phyloP scores from a whole-genome alignment of 2,797 vertebrate species.

The Siniperca obscura region DNA sequence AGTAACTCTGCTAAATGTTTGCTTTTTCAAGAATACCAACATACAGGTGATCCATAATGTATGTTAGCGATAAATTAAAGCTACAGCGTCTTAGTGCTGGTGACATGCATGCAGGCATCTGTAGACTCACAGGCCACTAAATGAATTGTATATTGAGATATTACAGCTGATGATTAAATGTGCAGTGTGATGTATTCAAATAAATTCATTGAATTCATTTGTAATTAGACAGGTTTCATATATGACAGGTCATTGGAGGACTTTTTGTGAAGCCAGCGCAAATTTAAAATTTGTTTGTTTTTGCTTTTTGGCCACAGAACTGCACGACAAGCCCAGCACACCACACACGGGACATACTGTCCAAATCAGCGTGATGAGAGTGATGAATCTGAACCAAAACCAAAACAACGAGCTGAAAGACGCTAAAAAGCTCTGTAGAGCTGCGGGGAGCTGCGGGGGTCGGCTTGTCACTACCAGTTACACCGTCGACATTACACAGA shows the following conservation, averaged over 20 bases:
- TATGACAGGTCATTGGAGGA: background rate
- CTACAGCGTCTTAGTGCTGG: background rate
- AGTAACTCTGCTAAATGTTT: background rate
- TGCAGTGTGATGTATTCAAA: background rate
- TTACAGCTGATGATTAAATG: constrained; percentile 20
- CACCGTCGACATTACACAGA: no score
- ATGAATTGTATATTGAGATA: background rate
- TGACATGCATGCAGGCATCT: background rate
- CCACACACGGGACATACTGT: no score
- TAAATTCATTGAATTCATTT: background rate
- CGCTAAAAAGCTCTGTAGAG: no score
- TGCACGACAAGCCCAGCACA: background rate
- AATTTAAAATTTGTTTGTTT: background rate
- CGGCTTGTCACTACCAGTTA: no score
- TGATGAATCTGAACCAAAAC: background rate
- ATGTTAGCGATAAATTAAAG: background rate
- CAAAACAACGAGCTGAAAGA: no score
- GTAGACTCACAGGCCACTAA: background rate
- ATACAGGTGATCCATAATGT: background rate
- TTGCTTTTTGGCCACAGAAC: background rate
- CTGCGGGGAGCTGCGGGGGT: no score
- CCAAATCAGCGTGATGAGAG: no score
- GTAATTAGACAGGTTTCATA: background rate
- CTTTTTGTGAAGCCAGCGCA: background rate
- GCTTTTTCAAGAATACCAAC: background rate